Conservation (phyloP, 2,113 vertebrate species). For the Phainopepla nitens region DNA sequence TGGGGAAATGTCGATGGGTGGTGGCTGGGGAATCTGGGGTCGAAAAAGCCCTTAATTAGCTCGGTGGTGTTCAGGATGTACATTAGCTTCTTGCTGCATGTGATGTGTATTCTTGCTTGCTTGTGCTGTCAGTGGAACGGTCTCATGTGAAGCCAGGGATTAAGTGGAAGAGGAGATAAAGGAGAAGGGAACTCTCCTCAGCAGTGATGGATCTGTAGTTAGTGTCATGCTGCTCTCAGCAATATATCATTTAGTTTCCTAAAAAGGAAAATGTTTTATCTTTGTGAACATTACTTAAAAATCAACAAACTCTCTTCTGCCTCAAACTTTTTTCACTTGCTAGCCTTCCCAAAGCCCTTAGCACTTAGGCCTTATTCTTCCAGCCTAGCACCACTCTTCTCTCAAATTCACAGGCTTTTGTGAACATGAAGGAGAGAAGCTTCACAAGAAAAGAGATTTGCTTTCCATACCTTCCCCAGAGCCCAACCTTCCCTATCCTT, state of each 20-base stretch:
- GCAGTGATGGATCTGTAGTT: neutral
- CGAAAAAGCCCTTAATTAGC: neutral
- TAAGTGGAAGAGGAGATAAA: neutral
- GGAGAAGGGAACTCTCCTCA: neutral
- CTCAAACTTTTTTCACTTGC: neutral
- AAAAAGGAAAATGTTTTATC: neutral
- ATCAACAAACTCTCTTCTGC: neutral
- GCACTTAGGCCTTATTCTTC: neutral
- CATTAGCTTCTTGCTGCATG: neutral
- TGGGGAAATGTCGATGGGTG: neutral
- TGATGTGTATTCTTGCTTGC: neutral
- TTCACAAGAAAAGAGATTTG: neutral
- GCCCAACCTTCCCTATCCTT: neutral
- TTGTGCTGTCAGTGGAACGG: neutral
- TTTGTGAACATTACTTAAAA: neutral
- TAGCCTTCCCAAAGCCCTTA: neutral
- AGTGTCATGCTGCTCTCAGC: neutral
- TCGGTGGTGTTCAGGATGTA: neutral
- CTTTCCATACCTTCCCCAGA: neutral
- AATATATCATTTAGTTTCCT: neutral
- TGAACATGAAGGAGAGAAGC: neutral
- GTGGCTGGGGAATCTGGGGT: neutral
- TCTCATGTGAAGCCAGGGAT: neutral
- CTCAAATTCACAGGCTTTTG: neutral
- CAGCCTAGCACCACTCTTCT: neutral